Conservation (phyloP, 2,113 vertebrate species). For the Petaurus breviceps region DNA sequence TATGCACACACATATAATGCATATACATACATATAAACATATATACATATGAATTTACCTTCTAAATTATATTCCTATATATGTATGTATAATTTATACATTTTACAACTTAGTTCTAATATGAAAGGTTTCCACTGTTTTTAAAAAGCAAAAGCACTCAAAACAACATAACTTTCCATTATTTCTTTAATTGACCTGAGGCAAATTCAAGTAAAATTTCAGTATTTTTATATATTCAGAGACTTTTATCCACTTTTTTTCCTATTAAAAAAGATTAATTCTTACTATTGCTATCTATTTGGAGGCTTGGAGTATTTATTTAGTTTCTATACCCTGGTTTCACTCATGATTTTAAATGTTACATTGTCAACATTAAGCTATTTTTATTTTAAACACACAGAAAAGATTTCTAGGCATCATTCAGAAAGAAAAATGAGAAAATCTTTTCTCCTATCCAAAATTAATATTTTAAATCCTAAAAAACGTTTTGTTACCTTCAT, state of each 20-base stretch:
- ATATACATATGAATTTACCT: background rate
- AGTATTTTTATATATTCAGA: background rate
- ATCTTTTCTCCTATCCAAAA: background rate
- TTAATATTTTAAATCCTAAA: background rate
- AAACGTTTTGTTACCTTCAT: background rate
- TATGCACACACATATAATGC: rapidly evolving
- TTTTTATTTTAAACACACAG: background rate
- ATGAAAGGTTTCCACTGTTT: background rate
- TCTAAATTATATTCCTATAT: background rate
- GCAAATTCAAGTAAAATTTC: background rate
- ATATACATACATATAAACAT: background rate
- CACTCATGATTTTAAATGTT: background rate
- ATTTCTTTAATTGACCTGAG: background rate
- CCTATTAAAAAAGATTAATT: background rate
- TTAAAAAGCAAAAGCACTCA: background rate
- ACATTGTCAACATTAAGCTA: background rate
- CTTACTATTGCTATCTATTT: background rate
- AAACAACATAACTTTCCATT: background rate
- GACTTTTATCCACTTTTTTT: background rate
- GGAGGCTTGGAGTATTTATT: background rate
- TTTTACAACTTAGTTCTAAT: background rate
- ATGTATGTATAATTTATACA: background rate
- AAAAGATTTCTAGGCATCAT: rapidly evolving
- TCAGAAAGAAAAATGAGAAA: no score
- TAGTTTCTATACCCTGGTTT: rapidly evolving